These are phyloP conservation scores for Trypoxylon attenuatum DNA, from an alignment of 2,888 invertebrate species.

Conservation along the genomic window DNA sequence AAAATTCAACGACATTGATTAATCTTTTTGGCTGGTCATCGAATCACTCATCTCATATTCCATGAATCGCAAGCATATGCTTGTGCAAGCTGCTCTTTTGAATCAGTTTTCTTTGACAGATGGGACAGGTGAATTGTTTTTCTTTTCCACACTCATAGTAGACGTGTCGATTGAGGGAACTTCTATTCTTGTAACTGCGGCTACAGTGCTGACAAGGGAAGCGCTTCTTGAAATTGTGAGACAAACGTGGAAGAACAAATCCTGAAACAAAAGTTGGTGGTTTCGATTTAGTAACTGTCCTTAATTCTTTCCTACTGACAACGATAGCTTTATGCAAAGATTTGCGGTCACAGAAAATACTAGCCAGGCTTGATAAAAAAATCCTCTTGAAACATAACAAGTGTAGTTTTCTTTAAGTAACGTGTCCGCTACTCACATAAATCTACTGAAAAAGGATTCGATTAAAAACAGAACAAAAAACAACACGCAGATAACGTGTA, in stretches of 20 bases:
- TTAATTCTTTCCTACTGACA: too few species aligned
- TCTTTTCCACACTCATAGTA: slow-evolving; percentile 59
- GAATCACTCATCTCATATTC: slow-evolving; percentile 4
- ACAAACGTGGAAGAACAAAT: neutral
- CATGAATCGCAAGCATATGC: slow-evolving; percentile 46
- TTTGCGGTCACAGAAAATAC: too few species aligned
- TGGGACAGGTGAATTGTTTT: slow-evolving; percentile 57
- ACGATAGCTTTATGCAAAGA: too few species aligned
- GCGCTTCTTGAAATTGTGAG: slow-evolving; percentile 24
- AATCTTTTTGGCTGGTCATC: neutral
- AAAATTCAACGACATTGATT: too few species aligned
- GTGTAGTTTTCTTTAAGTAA: too few species aligned
- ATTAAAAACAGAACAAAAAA: too few species aligned
- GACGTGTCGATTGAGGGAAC: slow-evolving; percentile 65
- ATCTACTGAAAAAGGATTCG: too few species aligned
- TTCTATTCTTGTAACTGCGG: slow-evolving; percentile 67
- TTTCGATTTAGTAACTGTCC: neutral
- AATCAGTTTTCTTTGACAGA: slow-evolving; percentile 51
- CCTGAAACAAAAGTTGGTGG: slow-evolving; percentile 48
- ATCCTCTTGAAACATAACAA: too few species aligned
- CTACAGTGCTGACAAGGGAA: slow-evolving; percentile 52
- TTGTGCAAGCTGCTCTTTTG: slow-evolving; percentile 49
- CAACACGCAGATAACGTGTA: too few species aligned
- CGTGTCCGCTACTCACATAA: too few species aligned
- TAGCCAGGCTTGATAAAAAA: too few species aligned